Conservation (phyloP, 2,888 invertebrate genomes). For the Brenthis ino region DNA sequence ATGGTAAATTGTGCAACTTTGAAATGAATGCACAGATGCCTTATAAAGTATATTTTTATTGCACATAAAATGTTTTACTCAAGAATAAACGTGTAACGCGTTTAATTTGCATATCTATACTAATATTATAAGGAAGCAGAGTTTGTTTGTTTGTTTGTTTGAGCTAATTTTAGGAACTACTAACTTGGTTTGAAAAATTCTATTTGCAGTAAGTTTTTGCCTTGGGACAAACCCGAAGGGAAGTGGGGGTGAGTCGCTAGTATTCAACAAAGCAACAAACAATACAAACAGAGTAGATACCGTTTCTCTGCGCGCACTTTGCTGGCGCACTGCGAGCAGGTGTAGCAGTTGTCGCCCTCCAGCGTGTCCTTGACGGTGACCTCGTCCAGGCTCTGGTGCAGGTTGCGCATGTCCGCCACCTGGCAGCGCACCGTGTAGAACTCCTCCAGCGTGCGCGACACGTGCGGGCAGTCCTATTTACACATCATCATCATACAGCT, state of each 20-base stretch:
- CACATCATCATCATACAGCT: too few species aligned
- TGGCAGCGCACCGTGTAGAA: slow-evolving; percentile 98
- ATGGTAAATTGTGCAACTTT: too few species aligned
- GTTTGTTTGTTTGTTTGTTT: too few species aligned
- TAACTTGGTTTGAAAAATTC: too few species aligned
- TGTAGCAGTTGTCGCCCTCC: slow-evolving; percentile 99
- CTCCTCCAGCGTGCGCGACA: slow-evolving; percentile 96
- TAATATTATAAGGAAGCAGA: too few species aligned
- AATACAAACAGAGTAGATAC: slow-evolving; percentile 55
- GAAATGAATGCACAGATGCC: too few species aligned
- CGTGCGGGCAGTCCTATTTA: slow-evolving; percentile 93
- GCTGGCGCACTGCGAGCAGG: slow-evolving; percentile 96
- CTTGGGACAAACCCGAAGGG: too few species aligned
- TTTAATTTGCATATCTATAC: too few species aligned
- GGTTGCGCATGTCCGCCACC: slow-evolving; percentile 97
- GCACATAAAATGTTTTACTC: neutral
- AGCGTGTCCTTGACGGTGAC: slow-evolving; percentile 98
- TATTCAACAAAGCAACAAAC: neutral
- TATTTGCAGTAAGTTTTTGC: too few species aligned
- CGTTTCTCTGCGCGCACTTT: slow-evolving; percentile 97
- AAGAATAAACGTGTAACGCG: neutral
- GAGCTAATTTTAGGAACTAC: too few species aligned
- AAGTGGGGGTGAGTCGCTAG: too few species aligned
- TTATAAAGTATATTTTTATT: neutral
- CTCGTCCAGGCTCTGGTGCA: slow-evolving; percentile 96